Base-by-base conservation (phyloP, 2,888 invertebrate genomes). In the Drosophila imparisetae region DNA sequence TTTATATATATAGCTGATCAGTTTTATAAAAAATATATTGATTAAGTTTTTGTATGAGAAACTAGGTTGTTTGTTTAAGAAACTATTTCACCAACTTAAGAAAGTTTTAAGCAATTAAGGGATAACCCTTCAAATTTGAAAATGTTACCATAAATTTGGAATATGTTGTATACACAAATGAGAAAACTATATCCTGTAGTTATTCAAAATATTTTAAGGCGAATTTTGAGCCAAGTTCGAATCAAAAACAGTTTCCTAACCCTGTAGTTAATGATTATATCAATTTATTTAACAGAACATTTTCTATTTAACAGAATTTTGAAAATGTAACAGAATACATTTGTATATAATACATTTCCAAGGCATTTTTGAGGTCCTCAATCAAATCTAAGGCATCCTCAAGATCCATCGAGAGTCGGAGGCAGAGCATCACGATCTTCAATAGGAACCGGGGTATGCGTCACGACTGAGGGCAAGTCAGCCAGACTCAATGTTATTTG, bases 401-500 rank as follows among this genome's bases (percentile, higher is more conserved):
- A 38, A 99, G 93, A 4, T 99, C 99, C 60, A 98, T 96, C 0
- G 98, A 98, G 36, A 99, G 93, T 75, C 99, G 94, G 62, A 99
- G 32, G 95, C 30, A 99, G 94, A 36, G 96, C 95, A 91, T 98
- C 96, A 74, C 98, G 94, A 77, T 96, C 95, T 49, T 95, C 95
- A 61, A 94, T 94, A 0, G 98, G 97, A 38, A 99, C 96, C 0
- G 97, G 97, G 1, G 98, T 97, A 91, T 99, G 99, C 0, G 99
- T 99, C 99, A 99, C 99, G 32, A 97, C 92, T 29, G 95, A 97
- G 96, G 99, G 99, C 80, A 98, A 94, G 94, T 98, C 98, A 4
- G 98, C 97, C 75, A 99, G 95, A 2, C 98, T 95, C 86, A 96
- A 94, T 0, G 97, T 96, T 86, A 99, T 96, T 0, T 98, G 98